Percentiles rank a stretch among this genome's conserved stretches.
Evolutionary conservation across 2,888 invertebrate genomes (phyloP).

Genomic region (Temnothorax rugatulus): DNA sequence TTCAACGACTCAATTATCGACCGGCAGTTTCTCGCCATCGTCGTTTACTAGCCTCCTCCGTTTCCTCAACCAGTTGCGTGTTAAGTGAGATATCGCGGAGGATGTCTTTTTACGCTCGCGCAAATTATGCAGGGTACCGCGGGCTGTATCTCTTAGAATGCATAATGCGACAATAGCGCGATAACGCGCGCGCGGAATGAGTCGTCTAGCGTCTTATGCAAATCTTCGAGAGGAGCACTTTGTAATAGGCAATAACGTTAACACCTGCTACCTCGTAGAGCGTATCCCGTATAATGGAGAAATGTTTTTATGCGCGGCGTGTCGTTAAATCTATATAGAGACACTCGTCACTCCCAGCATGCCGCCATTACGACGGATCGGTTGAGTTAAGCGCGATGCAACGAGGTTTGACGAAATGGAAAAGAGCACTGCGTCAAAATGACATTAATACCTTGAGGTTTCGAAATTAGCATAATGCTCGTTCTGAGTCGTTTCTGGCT

Average conservation of each 20-base stretch:
- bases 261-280: conserved; percentile 56
- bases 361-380: conserved; percentile 52
- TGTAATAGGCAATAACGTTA: conserved; percentile 60
- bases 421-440: conserved; percentile 43
- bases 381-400: conserved; percentile 45
- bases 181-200: conserved; percentile 58
- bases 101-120: conserved; percentile 48
- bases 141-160: conserved; percentile 50
- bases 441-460: conserved; percentile 52
- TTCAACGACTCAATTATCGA: conserved; percentile 23
- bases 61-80: conserved; percentile 45
- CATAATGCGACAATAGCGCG: conserved; percentile 57
- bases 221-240: conserved; percentile 54
- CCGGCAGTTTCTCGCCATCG: neutral
- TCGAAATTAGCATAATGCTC: conserved; percentile 50
- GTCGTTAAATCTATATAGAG: conserved; percentile 59
- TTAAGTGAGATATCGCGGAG: conserved; percentile 54
- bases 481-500: conserved; percentile 13
- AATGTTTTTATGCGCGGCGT: conserved; percentile 55
- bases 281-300: conserved; percentile 56
- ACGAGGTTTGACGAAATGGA: conserved; percentile 50
- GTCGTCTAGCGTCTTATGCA: conserved; percentile 60
- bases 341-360: conserved; percentile 46
- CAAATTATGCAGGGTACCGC: conserved; percentile 51
- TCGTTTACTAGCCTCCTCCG: neutral